A percentile compares a stretch with the other conserved stretches of the same genome.
Conservation (phyloP, 2,113 vertebrate genomes). For the Naja naja region DNA sequence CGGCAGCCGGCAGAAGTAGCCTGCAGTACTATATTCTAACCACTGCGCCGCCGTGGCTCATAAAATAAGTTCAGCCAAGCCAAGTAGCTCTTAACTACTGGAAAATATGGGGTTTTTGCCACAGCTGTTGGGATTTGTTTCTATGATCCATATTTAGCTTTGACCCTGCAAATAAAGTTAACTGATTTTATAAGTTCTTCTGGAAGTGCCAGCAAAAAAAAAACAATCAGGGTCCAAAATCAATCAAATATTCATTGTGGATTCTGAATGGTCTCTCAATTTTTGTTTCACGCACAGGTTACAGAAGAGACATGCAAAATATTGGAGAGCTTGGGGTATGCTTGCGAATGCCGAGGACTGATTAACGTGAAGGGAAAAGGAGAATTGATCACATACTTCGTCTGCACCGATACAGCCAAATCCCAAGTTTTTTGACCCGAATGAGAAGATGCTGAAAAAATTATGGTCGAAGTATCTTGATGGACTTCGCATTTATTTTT, state of each 20-base stretch:
- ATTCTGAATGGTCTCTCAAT: slow-evolving; percentile 16
- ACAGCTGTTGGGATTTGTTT: neutral
- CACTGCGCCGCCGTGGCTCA: no score
- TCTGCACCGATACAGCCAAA: slow-evolving; percentile 93
- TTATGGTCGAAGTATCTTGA: neutral
- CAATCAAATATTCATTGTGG: neutral
- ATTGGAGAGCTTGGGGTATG: slow-evolving; percentile 87
- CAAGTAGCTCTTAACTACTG: no score
- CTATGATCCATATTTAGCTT: neutral
- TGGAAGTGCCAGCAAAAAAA: neutral
- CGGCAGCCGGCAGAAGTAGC: no score
- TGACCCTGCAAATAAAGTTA: neutral
- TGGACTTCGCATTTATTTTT: neutral
- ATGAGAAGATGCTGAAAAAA: slow-evolving; percentile 69
- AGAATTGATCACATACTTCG: slow-evolving; percentile 92
- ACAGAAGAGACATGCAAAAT: slow-evolving; percentile 88
- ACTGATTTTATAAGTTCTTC: neutral
- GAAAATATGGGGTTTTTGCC: neutral
- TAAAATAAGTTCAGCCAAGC: neutral
- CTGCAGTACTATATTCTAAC: no score
- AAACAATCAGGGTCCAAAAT: neutral
- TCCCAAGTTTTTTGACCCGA: slow-evolving; percentile 83
- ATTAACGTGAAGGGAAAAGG: slow-evolving; percentile 98
- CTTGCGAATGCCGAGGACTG: slow-evolving; percentile 90
- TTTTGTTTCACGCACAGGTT: slow-evolving; percentile 74